phyloP scores from a whole-genome alignment of 1,140 invertebrate species.

The Atta cephalotes region DNA sequence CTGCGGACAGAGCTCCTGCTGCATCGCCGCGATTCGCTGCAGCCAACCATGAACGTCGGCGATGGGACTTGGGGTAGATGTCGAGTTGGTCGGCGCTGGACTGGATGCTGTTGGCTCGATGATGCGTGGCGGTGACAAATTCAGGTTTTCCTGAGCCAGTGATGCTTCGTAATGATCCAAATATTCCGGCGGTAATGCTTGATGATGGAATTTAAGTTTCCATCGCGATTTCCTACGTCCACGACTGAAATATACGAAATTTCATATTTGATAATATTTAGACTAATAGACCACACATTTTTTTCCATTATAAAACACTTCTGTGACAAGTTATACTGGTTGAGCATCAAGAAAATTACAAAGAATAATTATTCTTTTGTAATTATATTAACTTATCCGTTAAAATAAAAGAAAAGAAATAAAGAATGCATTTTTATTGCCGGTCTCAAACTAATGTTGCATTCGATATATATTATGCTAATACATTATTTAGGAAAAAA shows the following conservation, averaged over 20 bases:
- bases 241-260: conserved; percentile 81
- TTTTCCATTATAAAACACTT: background rate
- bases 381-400: background rate
- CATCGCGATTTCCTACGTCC: conserved; percentile 89
- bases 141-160: conserved; percentile 86
- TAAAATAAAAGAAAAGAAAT: background rate
- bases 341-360: background rate
- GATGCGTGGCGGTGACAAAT: conserved; percentile 73
- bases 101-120: conserved; percentile 71
- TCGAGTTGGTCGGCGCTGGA: conserved; percentile 77
- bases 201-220: conserved; percentile 94
- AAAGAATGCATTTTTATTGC: background rate
- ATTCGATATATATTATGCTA: background rate
- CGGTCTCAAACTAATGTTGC: background rate
- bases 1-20: conserved; percentile 86
- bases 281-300: background rate
- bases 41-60: conserved; percentile 90
- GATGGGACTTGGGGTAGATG: conserved; percentile 82
- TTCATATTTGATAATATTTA: background rate
- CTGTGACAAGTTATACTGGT: background rate
- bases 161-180: conserved; percentile 92
- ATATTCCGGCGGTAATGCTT: conserved; percentile 92
- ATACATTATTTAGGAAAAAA: background rate
- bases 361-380: background rate
- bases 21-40: conserved; percentile 90